Conservation (phyloP, 2,797 vertebrate species). For the Gallinago solitaria region DNA sequence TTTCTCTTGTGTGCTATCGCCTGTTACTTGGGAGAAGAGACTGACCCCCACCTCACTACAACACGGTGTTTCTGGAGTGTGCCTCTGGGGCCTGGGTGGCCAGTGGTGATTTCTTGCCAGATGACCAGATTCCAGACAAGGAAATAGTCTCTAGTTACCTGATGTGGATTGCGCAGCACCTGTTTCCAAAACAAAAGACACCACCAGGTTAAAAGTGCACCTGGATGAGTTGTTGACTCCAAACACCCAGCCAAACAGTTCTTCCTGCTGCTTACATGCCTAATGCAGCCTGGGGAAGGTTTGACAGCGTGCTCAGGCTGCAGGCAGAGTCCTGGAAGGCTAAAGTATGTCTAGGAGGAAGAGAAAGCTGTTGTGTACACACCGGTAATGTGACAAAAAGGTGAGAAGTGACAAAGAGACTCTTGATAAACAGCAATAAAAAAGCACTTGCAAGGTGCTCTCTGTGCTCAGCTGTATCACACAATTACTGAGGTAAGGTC, state of each 20-base stretch:
- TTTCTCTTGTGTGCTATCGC: neutral
- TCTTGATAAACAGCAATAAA: neutral
- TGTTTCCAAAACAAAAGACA: neutral
- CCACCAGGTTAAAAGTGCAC: neutral
- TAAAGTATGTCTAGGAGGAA: fast-evolving
- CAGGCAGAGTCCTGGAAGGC: neutral
- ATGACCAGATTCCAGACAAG: fast-evolving
- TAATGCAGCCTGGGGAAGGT: neutral
- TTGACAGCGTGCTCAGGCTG: neutral
- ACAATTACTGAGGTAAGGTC: neutral
- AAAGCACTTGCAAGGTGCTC: neutral
- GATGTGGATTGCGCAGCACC: neutral
- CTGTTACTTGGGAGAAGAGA: neutral
- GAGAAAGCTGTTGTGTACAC: neutral
- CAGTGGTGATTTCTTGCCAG: fast-evolving
- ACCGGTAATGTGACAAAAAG: neutral
- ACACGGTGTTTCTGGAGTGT: fast-evolving
- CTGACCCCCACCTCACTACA: neutral
- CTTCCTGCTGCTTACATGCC: neutral
- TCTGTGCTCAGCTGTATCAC: neutral
- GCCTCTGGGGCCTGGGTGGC: neutral
- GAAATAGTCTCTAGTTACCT: fast-evolving
- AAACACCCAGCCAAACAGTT: neutral
- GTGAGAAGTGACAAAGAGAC: neutral
- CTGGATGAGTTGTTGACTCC: neutral